These are phyloP conservation scores for Conopomorpha cramerella DNA, from an alignment of 1,140 invertebrate genomes.

Conservation along the genomic window DNA sequence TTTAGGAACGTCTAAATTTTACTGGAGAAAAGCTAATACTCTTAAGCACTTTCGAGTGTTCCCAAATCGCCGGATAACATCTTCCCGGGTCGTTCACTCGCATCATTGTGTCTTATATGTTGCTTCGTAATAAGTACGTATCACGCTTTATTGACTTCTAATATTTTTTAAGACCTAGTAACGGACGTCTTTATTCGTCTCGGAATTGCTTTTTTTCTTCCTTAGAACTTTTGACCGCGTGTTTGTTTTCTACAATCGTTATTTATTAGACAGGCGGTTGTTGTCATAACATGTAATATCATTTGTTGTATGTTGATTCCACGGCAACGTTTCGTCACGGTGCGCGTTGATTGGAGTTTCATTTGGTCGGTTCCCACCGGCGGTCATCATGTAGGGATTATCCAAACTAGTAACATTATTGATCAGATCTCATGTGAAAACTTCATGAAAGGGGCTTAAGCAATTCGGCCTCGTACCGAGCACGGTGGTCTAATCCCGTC, in stretches of 20 bases:
- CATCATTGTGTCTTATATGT: constrained; percentile 49
- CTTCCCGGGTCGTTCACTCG: constrained; percentile 30
- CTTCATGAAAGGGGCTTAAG: constrained; percentile 33
- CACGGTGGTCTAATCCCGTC: constrained; percentile 22
- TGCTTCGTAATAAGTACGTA: too few species aligned
- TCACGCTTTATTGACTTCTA: constrained; percentile 27
- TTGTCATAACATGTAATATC: too few species aligned
- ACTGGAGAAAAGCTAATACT: constrained; percentile 53
- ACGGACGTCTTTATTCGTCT: constrained; percentile 31
- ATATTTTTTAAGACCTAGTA: constrained; percentile 24
- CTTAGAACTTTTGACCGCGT: too few species aligned
- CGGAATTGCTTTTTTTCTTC: constrained; percentile 15
- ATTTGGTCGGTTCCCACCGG: constrained; percentile 22
- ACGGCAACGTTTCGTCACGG: too few species aligned
- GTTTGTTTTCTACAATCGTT: too few species aligned
- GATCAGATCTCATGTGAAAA: constrained; percentile 43
- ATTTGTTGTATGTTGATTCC: too few species aligned
- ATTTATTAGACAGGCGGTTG: too few species aligned
- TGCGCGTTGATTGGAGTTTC: too few species aligned
- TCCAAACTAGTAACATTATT: constrained; percentile 29
- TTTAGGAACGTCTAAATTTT: constrained; percentile 54
- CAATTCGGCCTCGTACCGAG: too few species aligned
- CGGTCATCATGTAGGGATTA: constrained; percentile 21
- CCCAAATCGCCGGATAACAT: constrained; percentile 50
- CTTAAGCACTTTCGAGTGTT: constrained; percentile 38